Percentiles rank a stretch among this genome's conserved stretches.
These are phyloP conservation scores for Clanis bilineata DNA, from an alignment of 2,888 invertebrate species.

Conservation along the genomic window DNA sequence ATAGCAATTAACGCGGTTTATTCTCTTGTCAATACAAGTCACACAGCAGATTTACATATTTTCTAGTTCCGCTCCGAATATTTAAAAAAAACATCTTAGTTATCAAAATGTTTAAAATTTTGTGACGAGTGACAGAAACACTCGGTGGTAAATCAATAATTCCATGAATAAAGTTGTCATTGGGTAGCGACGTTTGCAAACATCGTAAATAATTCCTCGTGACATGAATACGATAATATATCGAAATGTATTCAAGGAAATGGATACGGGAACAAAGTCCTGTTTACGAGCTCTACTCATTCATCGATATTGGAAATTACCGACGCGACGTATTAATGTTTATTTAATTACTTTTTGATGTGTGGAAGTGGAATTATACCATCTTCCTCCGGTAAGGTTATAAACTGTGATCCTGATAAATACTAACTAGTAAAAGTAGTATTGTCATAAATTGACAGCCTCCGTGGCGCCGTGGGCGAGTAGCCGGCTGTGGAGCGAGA, in stretches of 20 bases:
- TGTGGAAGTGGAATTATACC: neutral
- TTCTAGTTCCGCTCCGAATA: neutral
- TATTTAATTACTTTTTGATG: neutral
- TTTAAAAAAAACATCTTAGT: neutral
- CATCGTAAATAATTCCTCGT: constrained; percentile 41
- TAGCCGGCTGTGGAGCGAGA: too few relatives aligned
- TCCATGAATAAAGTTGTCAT: constrained; percentile 42
- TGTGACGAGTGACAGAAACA: neutral
- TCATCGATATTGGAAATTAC: constrained; percentile 6
- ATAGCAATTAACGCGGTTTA: too few relatives aligned
- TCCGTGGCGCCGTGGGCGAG: too few relatives aligned
- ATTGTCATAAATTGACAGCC: too few relatives aligned
- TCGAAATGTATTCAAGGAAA: constrained; percentile 11
- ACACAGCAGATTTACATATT: neutral
- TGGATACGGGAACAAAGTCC: constrained; percentile 7
- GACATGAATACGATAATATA: constrained; percentile 13
- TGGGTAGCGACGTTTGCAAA: constrained; percentile 33
- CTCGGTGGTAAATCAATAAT: constrained; percentile 35
- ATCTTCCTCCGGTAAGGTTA: neutral
- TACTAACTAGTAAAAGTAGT: too few relatives aligned
- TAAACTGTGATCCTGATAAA: too few relatives aligned
- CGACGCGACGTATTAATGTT: neutral
- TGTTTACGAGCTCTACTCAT: neutral
- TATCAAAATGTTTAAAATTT: neutral
- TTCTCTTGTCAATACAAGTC: too few relatives aligned